Conservation (phyloP, 2,888 invertebrate genomes). For the Idaea dimidiata region DNA sequence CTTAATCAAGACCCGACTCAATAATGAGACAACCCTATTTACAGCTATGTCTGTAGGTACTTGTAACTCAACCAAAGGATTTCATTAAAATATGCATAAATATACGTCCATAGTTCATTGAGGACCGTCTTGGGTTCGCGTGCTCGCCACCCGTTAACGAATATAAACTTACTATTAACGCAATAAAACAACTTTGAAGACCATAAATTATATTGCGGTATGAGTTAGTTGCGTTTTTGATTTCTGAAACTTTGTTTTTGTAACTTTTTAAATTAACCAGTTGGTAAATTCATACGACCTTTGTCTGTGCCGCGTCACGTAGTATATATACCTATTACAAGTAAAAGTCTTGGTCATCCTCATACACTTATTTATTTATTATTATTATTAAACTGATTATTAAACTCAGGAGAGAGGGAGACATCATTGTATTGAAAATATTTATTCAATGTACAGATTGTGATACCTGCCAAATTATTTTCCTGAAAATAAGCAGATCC, state of each 20-base stretch:
- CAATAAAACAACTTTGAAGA: background rate
- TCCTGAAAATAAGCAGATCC: background rate
- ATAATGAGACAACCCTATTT: too few species aligned
- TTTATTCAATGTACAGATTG: too few species aligned
- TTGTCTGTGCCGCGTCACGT: too few species aligned
- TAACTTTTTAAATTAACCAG: background rate
- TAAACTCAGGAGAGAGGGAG: too few species aligned
- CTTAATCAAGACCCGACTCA: too few species aligned
- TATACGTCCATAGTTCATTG: constrained; percentile 45
- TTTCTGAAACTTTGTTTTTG: background rate
- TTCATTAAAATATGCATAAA: constrained; percentile 60
- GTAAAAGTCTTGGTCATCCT: too few species aligned
- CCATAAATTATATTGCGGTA: constrained; percentile 2
- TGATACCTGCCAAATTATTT: background rate
- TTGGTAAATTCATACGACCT: too few species aligned
- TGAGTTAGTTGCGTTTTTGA: background rate
- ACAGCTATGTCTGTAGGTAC: too few species aligned
- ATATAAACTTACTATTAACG: constrained; percentile 28
- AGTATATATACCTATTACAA: too few species aligned
- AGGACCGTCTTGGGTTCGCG: constrained; percentile 53
- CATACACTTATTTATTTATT: too few species aligned
- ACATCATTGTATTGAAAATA: too few species aligned
- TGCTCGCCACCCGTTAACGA: constrained; percentile 42
- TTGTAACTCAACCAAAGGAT: constrained; percentile 29
- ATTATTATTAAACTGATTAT: too few species aligned